Evolutionary conservation across 2,888 invertebrate species (phyloP), one percentile per base, ranked within the genome.

Genomic region (Zaprionus lineosus): DNA sequence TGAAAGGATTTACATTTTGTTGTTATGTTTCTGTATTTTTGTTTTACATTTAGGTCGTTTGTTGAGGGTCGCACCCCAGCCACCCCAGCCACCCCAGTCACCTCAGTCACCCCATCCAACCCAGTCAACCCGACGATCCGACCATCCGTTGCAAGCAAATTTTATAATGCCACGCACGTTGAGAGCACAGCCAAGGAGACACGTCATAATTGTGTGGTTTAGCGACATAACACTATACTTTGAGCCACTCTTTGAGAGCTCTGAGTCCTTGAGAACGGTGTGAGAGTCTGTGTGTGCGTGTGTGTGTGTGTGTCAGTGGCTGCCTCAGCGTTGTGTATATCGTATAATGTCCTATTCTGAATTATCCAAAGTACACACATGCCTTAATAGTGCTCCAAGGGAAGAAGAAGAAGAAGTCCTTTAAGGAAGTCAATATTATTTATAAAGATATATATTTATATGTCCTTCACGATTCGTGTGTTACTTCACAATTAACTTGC

Each of bases 1-100:
- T 83, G 83, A 85, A 83, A 78, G 84, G 83, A 79, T 85, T 79
- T 79, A 78, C 79, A 79, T 85, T 79, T 83, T 78, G 79, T 82
- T 78, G 69, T 79, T 83, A 59, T 72, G 66, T 72, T 82, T 74
- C 83, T 82, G 57, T 75, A 82, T 74, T 78, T 82, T 78, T 84
- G 83, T 72, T 59, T 72, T 65, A 81, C 77, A 81, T 64, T 60
- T 79, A 43, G 66, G 59, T 75, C 67, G 66, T 61, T 47, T 26
- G 63, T 63, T 34, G 36, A 44, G 64, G 71, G 71, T 70, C 71
- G 51, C 37, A 19, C 53, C 50, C 65, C 34, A 34, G 24, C 43
- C 40, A 26, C 33, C 24, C 24, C 39, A 31, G n/a, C 31, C 37
- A 19, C 53, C 50, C 65, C 34, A 34, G 24, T 43, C 40, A 26